Evolutionary conservation across 2,113 vertebrate genomes (phyloP).

Genomic region (Illadopsis cleaveri): DNA sequence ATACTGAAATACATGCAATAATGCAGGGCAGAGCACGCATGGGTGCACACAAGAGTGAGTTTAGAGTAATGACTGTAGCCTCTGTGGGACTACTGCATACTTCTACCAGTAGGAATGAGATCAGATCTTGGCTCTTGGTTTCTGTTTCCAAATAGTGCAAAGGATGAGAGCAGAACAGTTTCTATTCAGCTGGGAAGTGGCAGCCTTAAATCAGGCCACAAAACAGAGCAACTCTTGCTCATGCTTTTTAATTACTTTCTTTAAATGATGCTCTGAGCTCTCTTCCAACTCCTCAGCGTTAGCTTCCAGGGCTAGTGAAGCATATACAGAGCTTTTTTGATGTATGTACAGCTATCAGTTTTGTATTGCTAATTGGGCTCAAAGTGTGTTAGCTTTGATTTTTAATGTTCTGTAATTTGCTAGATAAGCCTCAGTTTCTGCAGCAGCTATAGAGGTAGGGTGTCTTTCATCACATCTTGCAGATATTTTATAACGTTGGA

Average conservation of each 20-base stretch:
- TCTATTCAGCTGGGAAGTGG: constrained; percentile 46
- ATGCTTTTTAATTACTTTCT: neutral
- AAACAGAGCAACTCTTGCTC: neutral
- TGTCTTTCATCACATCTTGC: neutral
- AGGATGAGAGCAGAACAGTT: constrained; percentile 18
- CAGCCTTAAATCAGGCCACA: constrained; percentile 33
- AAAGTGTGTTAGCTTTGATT: constrained; percentile 17
- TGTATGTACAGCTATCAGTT: neutral
- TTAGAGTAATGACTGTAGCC: constrained; percentile 8
- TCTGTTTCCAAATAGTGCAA: constrained; percentile 16
- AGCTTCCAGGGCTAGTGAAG: constrained; percentile 5
- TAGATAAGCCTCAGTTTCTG: constrained; percentile 18
- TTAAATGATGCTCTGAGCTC: neutral
- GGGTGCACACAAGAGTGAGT: neutral
- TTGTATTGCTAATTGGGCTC: constrained; percentile 11
- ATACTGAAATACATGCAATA: neutral
- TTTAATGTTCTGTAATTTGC: constrained; percentile 38
- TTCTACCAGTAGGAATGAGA: constrained; percentile 16
- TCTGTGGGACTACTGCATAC: constrained; percentile 26
- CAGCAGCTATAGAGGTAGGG: neutral
- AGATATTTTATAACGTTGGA: neutral
- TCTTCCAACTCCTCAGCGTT: neutral
- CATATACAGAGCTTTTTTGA: neutral
- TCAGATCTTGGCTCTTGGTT: constrained; percentile 29
- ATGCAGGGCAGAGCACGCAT: neutral